Base-by-base conservation (phyloP, 2,888 invertebrate species). In the Drosophila gaucha region DNA sequence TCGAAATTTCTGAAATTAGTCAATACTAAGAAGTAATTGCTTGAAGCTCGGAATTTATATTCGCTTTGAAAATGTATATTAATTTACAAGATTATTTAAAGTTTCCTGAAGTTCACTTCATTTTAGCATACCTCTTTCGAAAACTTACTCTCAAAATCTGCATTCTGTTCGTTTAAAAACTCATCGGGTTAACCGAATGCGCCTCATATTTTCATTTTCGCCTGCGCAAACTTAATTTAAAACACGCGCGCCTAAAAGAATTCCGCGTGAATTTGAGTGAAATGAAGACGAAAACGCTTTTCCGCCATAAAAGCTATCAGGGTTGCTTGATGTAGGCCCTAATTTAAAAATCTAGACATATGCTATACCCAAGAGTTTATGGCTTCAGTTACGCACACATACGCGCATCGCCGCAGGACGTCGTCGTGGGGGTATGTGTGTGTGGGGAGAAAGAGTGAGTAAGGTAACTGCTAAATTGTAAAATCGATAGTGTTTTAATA, bases 291-390 rank as follows among this genome's bases (percentile, higher is more conserved):
- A 36, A 58, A 47, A 35, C 39, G 59, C 20, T 46, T 58, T 36
- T 16, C 28, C 47, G 31, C 54, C 56, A 14, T 58, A 60, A 39
- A 71, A 47, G 59, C 41, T 30, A 55, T 62, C 55, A 47, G 54
- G 26, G 38, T 30, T 38, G 39, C 35, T 44, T 36, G 30, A 28
- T 35, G 20, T 6, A n/a, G 16, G 22, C 44, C 63, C 74, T 67
- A 73, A 82, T 67, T 84, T 74, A 59, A 72, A 73, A 84, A 74
- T 71, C 67, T 67, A 63, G 71, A 65, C 86, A 78, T 71, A 83
- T 70, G 74, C 67, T 59, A 46, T 54, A 41, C 35, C 60, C 54
- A 66, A 72, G 38, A 28, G 54, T 62, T 68, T 82, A 85, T 73
- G 78, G 85, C 67, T 72, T 80, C 72, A 72, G 62, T 55, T 70